Evolutionary conservation across 1,140 invertebrate species (phyloP).

Genomic region (Sinella curviseta): DNA sequence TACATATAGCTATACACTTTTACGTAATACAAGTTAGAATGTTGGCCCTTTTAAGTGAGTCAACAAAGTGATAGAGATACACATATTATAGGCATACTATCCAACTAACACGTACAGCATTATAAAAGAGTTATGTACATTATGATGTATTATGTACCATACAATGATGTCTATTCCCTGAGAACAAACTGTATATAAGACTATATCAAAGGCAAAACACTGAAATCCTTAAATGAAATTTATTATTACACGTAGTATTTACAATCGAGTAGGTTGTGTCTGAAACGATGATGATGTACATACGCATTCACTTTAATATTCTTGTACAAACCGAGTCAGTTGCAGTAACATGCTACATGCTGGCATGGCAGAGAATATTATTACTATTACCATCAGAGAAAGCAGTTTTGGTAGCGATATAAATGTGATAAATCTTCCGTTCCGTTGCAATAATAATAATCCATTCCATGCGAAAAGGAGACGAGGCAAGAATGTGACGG

Average conservation of each 20-base stretch:
- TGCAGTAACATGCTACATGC: neutral
- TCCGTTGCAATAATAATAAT: neutral
- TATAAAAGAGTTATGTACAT: too few relatives aligned
- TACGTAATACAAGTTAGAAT: neutral
- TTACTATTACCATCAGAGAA: too few relatives aligned
- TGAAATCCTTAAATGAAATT: neutral
- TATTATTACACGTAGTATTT: neutral
- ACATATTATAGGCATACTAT: too few relatives aligned
- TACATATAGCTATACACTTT: too few relatives aligned
- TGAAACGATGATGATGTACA: neutral
- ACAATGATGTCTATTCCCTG: neutral
- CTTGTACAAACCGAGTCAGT: neutral
- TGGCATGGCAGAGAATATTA: neutral
- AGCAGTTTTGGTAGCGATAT: neutral
- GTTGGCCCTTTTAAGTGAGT: neutral
- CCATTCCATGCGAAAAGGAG: neutral
- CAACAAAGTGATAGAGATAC: neutral
- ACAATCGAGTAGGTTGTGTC: neutral
- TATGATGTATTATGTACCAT: neutral
- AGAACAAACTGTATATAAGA: neutral
- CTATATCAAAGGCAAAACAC: neutral
- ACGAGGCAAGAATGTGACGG: neutral
- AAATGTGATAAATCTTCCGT: slow-evolving; percentile 3
- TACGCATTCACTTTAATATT: neutral
- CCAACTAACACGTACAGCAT: too few relatives aligned